Base-by-base conservation (phyloP, 1,140 invertebrate species). In the Philaenus spumarius region DNA sequence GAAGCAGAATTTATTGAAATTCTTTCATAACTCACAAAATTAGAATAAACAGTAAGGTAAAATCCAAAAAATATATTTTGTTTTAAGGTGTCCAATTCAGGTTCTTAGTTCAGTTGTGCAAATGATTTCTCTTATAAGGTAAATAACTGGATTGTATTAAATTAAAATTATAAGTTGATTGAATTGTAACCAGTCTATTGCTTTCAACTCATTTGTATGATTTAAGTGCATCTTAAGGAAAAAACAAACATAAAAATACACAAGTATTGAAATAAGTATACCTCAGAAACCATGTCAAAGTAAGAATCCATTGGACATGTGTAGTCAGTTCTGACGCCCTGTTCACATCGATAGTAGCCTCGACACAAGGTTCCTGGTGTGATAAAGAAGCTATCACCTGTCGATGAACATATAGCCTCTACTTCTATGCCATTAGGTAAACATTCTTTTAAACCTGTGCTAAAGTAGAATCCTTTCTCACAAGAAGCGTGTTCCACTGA, bases 231-330 rank as follows among this genome's bases (percentile, higher is more conserved):
- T n/a, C n/a, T n/a, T n/a, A n/a, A n/a, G n/a, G n/a, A n/a, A n/a
- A n/a, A n/a, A n/a, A n/a, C n/a, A n/a, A n/a, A n/a, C n/a, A n/a
- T n/a, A n/a, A n/a, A n/a, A n/a, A n/a, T n/a, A n/a, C n/a, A n/a
- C n/a, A n/a, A 30, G n/a, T 51, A 26, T 51, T 30, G 34, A 22
- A 26, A 30, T n/a, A 17, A 46, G 22, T n/a, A 48, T 50, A 62
- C 62, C 60, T 71, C 63, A 15, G 58, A 63, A 17, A 64, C 56
- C 23, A 58, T 64, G 60, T 70, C 64, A 60, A 69, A 72, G 54
- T 63, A 62, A 19, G 62, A 62, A 20, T 63, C 57, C 24, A 20
- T 20, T 6, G 63, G 55, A 55, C 69, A 70, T 35, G 57, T 52
- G 14, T 59, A 55, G 39, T 63, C 47, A 9, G 58, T 59, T 2